Base-by-base conservation (phyloP, 1,140 invertebrate species). In the Drosophila ercepeae region DNA sequence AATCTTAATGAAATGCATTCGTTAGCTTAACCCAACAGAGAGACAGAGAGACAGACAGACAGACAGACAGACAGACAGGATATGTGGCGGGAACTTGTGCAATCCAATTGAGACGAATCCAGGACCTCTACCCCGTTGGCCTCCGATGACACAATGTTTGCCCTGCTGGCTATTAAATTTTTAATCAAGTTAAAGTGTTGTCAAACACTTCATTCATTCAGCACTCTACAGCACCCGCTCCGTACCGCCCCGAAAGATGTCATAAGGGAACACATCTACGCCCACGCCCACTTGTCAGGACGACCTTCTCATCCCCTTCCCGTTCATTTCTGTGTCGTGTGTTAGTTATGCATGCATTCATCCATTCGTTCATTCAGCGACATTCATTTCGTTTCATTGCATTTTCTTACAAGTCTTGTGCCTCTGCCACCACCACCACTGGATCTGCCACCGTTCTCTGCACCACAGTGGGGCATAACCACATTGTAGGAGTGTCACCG, bases 141-240 rank as follows among this genome's bases (percentile, higher is more conserved):
- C 13, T 5, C 34, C 11, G 4, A 27, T 18, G 45, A 25, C 48
- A 54, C 68, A 72, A 76, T 86, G 68, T 86, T 74, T 88, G 49
- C 82, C 59, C 72, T 74, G 73, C 63, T 70, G 81, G 76, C 81
- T 86, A 81, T 86, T 86, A 86, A 74, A 86, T 86, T 86, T 86
- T 86, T 88, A 86, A 86, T 86, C 82, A 77, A 84, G 82, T 84
- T 84, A 86, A 86, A 84, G 81, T 84, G 81, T 86, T 84, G 81
- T 84, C 81, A 84, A 84, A 86, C 82, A 86, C 81, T 86, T 86
- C 55, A 77, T 86, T 76, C 75, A 79, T 53, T 27, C 57, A 58
- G 75, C 48, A 57, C 44, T 25, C 11, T 25, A 46, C 27, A 13
- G 2, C 7, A 4, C 34, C 50, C 51, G n/a, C 14, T 13, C 23